A percentile compares a stretch with the other conserved stretches of the same genome.
phyloP scores from a whole-genome alignment of 2,888 invertebrate species.

The Acleris holmiana region DNA sequence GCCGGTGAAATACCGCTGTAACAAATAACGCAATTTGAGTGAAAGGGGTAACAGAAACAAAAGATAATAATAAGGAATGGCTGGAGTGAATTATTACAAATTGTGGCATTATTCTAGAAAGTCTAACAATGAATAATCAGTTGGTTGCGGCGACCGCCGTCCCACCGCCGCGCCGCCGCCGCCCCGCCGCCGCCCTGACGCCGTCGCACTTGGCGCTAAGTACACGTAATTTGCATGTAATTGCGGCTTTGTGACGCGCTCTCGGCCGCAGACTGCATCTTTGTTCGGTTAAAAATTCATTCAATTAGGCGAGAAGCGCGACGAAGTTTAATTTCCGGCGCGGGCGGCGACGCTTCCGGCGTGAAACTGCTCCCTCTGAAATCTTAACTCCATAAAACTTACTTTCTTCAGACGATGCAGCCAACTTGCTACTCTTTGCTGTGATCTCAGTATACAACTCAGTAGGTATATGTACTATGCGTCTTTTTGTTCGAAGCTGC shows the following conservation, averaged over 20 bases:
- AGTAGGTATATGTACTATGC: neutral
- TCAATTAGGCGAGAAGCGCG: conserved; percentile 76
- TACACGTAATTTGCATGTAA: conserved; percentile 82
- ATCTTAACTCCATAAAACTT: conserved; percentile 66
- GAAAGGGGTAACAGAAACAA: conserved; percentile 39
- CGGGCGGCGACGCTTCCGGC: conserved; percentile 58
- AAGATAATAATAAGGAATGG: conserved; percentile 35
- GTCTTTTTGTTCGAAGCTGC: conserved; percentile 29
- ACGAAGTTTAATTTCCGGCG: conserved; percentile 76
- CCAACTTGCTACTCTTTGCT: conserved; percentile 33
- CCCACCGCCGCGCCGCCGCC: conserved; percentile 14
- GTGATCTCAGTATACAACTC: conserved; percentile 22
- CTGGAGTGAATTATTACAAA: conserved; percentile 62
- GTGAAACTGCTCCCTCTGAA: conserved; percentile 67
- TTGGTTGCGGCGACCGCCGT: conserved; percentile 44
- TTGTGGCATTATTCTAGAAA: conserved; percentile 60
- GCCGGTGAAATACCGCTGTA: conserved; percentile 94
- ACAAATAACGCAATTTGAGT: conserved; percentile 46
- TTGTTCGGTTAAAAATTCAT: conserved; percentile 80
- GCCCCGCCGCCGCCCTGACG: conserved; percentile 35
- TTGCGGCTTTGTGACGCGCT: conserved; percentile 72
- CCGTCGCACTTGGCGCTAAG: conserved; percentile 65
- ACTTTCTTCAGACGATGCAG: conserved; percentile 50
- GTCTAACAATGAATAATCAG: conserved; percentile 66
- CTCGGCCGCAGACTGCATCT: conserved; percentile 72